Evolutionary conservation across 2,113 vertebrate species (phyloP).

Genomic region (Cebus imitator): DNA sequence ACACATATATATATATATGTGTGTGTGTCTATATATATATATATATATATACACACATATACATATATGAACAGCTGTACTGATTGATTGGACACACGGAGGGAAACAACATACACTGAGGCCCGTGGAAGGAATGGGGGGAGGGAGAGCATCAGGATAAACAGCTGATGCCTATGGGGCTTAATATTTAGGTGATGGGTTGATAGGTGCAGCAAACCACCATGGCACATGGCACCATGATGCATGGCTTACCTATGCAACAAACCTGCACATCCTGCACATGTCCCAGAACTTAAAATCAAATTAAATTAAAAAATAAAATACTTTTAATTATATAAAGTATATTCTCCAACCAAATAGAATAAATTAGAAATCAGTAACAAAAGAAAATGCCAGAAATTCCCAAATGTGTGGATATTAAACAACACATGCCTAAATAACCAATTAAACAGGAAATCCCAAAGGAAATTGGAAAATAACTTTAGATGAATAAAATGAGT

Average conservation of each 20-base stretch:
- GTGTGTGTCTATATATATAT: no score
- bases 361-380: neutral
- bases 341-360: neutral
- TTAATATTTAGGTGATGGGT: neutral
- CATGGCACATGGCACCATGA: no score
- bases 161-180: neutral
- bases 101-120: neutral
- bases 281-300: neutral
- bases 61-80: accelerated
- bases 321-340: neutral
- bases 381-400: neutral
- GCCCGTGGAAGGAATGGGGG: neutral
- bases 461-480: neutral
- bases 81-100: neutral
- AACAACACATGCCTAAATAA: neutral
- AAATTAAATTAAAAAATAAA: neutral
- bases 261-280: neutral
- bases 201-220: no score
- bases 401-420: neutral
- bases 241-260: no score
- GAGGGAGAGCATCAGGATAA: neutral
- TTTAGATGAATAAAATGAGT: neutral
- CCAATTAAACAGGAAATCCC: neutral
- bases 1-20: no score
- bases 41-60: no score